A percentile compares a stretch with the other conserved stretches of the same genome.
These are phyloP conservation scores for Brachynemurus nebulosus DNA, from an alignment of 2,888 invertebrate genomes.

Conservation along the genomic window DNA sequence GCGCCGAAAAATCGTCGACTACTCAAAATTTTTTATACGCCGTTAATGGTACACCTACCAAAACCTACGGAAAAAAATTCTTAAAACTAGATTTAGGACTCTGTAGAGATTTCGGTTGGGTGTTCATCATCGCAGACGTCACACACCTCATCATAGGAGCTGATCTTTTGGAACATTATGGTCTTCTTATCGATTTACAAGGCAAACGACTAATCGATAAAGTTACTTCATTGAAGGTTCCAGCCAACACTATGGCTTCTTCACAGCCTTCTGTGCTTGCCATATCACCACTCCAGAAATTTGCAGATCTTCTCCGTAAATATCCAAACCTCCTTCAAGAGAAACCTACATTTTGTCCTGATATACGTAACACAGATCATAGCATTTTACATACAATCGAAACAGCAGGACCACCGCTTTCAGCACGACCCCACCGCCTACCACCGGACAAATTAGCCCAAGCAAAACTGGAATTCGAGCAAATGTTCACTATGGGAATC, in stretches of 20 bases:
- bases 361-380: not conserved
- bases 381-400: conserved; percentile 20
- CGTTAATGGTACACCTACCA: not conserved
- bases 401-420: conserved; percentile 23
- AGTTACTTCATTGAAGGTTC: not conserved
- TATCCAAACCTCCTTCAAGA: conserved; percentile 7
- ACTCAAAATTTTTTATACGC: conserved; percentile 4
- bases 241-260: not conserved
- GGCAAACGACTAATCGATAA: conserved; percentile 8
- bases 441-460: conserved; percentile 20
- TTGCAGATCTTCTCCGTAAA: conserved; percentile 2
- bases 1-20: too few relatives aligned
- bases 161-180: conserved; percentile 15
- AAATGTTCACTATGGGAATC: conserved; percentile 21
- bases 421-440: conserved; percentile 21
- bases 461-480: conserved; percentile 22
- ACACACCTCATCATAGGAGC: conserved; percentile 17
- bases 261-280: not conserved
- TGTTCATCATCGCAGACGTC: conserved; percentile 18
- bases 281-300: not conserved
- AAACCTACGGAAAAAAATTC: not conserved
- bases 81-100: conserved; percentile 15
- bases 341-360: too few relatives aligned
- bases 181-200: conserved; percentile 11
- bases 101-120: conserved; percentile 17